These are phyloP conservation scores for Alfaro cultratus DNA, from an alignment of 2,797 vertebrate species.

Conservation along the genomic window DNA sequence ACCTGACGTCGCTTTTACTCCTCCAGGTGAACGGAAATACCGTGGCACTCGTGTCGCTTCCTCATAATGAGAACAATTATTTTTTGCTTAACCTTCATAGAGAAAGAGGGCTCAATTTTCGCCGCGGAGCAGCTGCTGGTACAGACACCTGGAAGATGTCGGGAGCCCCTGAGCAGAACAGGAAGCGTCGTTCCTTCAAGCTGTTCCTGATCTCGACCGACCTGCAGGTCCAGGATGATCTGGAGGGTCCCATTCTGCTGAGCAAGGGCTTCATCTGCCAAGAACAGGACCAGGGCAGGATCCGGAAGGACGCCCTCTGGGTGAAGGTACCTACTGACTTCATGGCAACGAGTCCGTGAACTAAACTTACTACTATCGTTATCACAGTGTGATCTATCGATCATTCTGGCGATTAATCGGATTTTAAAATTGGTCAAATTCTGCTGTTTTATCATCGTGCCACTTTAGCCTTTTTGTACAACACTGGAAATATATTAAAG, in stretches of 20 bases:
- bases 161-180: slow-evolving; percentile 55
- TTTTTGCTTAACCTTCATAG: slow-evolving; percentile 1
- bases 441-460: too few species aligned
- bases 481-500: too few species aligned
- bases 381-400: background rate
- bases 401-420: too few species aligned
- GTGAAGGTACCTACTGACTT: slow-evolving; percentile 73
- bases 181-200: slow-evolving; percentile 70
- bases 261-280: slow-evolving; percentile 78
- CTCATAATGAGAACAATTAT: rapidly evolving
- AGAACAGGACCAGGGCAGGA: slow-evolving; percentile 67
- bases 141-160: slow-evolving; percentile 65
- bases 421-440: too few species aligned
- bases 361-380: background rate
- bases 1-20: slow-evolving; percentile 15
- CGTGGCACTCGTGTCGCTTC: background rate
- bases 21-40: background rate
- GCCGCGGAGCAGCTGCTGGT: background rate
- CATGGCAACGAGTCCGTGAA: background rate
- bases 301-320: slow-evolving; percentile 64
- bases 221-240: slow-evolving; percentile 72
- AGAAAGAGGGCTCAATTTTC: background rate
- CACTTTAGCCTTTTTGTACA: too few species aligned
- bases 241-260: slow-evolving; percentile 80
- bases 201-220: slow-evolving; percentile 76